These are phyloP conservation scores for Epinotia nisella DNA, from an alignment of 2,888 invertebrate species.

Conservation along the genomic window DNA sequence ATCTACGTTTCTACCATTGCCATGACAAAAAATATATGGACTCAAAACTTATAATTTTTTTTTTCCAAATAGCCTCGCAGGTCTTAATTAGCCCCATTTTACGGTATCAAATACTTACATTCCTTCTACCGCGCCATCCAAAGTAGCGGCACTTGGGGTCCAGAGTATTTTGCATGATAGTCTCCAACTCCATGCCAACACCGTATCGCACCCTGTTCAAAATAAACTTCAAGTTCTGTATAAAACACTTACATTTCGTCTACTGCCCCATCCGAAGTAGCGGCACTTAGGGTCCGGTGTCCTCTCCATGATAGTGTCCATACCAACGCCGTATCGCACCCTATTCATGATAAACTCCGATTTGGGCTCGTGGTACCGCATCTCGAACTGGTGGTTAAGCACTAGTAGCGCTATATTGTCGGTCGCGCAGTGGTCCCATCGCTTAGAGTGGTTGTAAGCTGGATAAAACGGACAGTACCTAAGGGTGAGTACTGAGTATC, in stretches of 20 bases:
- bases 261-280: conserved; percentile 74
- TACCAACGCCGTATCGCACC: conserved; percentile 65
- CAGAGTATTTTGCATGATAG: neutral
- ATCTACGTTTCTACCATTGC: too few species aligned
- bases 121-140: conserved; percentile 76
- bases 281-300: conserved; percentile 52
- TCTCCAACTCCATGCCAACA: conserved; percentile 35
- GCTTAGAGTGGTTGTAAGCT: conserved; percentile 44
- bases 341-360: conserved; percentile 67
- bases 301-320: conserved; percentile 36
- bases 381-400: conserved; percentile 62
- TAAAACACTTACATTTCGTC: conserved; percentile 67
- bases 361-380: conserved; percentile 59
- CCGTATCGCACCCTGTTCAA: conserved; percentile 73
- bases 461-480: neutral
- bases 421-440: conserved; percentile 61
- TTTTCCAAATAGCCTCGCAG: too few species aligned
- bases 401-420: conserved; percentile 72
- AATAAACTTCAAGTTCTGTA: conserved; percentile 51
- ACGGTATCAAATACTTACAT: too few species aligned
- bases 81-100: too few species aligned
- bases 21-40: too few species aligned
- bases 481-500: neutral
- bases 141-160: conserved; percentile 59
- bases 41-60: too few species aligned